Evolutionary conservation across 2,888 invertebrate species (phyloP).

Genomic region (Xestobium rufovillosum): DNA sequence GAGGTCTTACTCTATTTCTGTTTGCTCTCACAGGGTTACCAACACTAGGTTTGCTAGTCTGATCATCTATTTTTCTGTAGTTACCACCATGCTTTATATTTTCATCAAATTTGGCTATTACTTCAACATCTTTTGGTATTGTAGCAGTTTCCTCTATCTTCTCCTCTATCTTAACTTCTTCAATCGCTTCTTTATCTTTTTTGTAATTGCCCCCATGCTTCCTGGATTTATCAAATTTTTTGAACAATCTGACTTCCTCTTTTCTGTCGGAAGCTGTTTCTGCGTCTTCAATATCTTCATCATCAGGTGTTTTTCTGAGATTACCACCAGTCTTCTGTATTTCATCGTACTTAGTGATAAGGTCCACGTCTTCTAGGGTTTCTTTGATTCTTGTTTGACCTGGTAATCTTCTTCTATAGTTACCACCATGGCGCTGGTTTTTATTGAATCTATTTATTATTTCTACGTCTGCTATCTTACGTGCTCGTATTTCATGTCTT

Average conservation of each 20-base stretch:
- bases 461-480: not conserved
- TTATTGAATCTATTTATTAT: not conserved
- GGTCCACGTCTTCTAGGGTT: not conserved
- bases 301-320: no score
- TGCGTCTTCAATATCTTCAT: not conserved
- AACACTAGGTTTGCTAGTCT: not conserved
- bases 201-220: conserved; percentile 11
- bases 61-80: conserved; percentile 10
- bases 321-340: not conserved
- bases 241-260: no score
- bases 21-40: not conserved
- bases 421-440: not conserved
- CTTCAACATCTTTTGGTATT: not conserved
- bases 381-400: no score
- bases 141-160: not conserved
- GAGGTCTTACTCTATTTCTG: not conserved
- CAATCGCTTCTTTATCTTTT: conserved; percentile 13
- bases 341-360: conserved; percentile 1
- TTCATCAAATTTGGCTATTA: conserved; percentile 9
- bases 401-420: no score
- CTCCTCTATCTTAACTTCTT: conserved; percentile 11
- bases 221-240: no score
- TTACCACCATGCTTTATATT: conserved; percentile 19
- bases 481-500: not conserved
- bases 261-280: no score